These are phyloP conservation scores for Sclerurus mexicanus DNA, from an alignment of 2,113 vertebrate species.

Conservation along the genomic window DNA sequence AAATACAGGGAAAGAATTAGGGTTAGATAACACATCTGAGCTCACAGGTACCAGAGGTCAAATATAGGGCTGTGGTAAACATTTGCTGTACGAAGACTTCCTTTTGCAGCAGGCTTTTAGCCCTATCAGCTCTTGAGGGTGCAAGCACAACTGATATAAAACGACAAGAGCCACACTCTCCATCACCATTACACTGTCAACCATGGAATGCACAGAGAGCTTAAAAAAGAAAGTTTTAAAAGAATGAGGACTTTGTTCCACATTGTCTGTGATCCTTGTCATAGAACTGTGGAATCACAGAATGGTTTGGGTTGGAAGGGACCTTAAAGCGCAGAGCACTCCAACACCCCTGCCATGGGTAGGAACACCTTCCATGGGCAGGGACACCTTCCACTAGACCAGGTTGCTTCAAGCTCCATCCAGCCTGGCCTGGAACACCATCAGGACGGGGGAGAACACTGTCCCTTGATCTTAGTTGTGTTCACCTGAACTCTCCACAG, in stretches of 20 bases:
- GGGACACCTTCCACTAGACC: not conserved
- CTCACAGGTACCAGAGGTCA: not conserved
- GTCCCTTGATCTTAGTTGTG: not conserved
- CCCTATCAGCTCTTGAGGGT: not conserved
- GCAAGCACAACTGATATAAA: not conserved
- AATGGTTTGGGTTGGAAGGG: not conserved
- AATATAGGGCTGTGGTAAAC: not conserved
- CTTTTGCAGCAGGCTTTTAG: not conserved
- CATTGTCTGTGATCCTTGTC: not conserved
- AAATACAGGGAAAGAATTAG: conserved; percentile 12
- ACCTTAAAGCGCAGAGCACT: not conserved
- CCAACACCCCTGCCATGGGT: not conserved
- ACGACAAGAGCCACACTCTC: not conserved
- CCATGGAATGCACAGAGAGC: not conserved
- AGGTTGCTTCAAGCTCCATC: not conserved
- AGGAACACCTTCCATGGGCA: not conserved
- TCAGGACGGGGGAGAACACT: not conserved
- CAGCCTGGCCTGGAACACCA: not conserved
- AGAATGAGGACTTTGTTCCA: not conserved
- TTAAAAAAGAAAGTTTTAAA: not conserved
- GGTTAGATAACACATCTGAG: not conserved
- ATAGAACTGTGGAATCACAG: not conserved
- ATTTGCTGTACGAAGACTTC: not conserved
- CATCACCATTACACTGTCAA: not conserved
- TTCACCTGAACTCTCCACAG: not conserved